Conservation (phyloP, 2,888 invertebrate species). For the Sphaerophoria rueppellii region DNA sequence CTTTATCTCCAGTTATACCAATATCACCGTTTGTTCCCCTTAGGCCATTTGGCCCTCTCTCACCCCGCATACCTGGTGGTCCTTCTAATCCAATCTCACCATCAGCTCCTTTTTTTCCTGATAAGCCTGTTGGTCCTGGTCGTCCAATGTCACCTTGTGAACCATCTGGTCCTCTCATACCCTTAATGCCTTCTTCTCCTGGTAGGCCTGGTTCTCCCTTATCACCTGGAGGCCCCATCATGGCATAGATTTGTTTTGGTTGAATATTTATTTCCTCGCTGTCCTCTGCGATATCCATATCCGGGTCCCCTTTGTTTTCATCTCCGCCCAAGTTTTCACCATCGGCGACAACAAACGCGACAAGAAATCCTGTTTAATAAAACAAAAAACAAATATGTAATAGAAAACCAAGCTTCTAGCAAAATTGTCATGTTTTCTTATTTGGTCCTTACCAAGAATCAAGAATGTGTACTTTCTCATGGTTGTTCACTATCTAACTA, state of each 20-base stretch:
- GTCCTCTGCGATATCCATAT: not conserved
- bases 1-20: no score
- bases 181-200: slow-evolving; percentile 25
- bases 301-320: not conserved
- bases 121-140: no score
- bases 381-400: not conserved
- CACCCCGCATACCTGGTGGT: no score
- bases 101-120: no score
- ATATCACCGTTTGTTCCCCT: no score
- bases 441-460: slow-evolving; percentile 44
- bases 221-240: not conserved
- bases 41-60: no score
- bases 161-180: no score
- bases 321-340: not conserved
- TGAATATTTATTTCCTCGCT: not conserved
- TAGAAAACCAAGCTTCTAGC: not conserved
- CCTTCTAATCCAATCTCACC: no score
- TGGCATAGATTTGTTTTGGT: not conserved
- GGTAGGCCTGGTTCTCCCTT: slow-evolving; percentile 18
- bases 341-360: slow-evolving; percentile 36
- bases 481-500: slow-evolving; percentile 45
- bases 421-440: not conserved
- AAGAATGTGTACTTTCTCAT: slow-evolving; percentile 56
- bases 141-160: no score
- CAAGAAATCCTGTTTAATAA: slow-evolving; percentile 19